Evolutionary conservation across 1,140 invertebrate genomes (phyloP).

Genomic region (Liolophura sinensis): DNA sequence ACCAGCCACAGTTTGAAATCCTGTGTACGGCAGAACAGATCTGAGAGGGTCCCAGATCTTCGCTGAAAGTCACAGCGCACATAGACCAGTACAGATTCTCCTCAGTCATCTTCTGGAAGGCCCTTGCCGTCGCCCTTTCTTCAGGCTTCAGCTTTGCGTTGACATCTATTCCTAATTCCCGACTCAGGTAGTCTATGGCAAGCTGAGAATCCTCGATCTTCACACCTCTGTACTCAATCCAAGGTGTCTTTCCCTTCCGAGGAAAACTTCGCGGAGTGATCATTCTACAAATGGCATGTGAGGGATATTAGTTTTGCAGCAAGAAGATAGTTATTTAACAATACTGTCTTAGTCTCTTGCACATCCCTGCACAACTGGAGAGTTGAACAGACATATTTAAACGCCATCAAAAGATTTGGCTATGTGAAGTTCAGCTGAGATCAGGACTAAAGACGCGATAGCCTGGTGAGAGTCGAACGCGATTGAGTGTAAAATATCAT

Average conservation of each 20-base stretch:
- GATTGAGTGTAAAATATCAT: too few species aligned
- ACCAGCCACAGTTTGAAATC: constrained; percentile 34
- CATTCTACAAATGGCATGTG: too few species aligned
- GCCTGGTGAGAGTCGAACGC: too few species aligned
- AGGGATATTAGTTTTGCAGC: neutral
- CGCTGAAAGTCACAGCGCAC: constrained; percentile 46
- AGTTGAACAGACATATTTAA: too few species aligned
- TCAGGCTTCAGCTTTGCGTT: constrained; percentile 29
- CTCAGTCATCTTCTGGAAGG: constrained; percentile 47
- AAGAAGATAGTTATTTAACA: too few species aligned
- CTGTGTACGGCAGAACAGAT: constrained; percentile 36
- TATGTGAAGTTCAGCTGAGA: too few species aligned
- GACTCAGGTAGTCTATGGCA: constrained; percentile 50
- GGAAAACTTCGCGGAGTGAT: too few species aligned
- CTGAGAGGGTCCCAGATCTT: constrained; percentile 27
- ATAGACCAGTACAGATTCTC: constrained; percentile 50
- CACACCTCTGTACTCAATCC: constrained; percentile 58
- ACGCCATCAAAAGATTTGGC: too few species aligned
- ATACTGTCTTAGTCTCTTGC: too few species aligned
- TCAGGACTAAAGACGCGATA: too few species aligned
- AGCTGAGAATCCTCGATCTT: constrained; percentile 56
- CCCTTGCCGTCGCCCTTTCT: constrained; percentile 30
- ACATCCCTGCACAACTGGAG: too few species aligned
- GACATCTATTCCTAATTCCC: constrained; percentile 39
- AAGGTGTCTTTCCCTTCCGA: constrained; percentile 51